Evolutionary conservation across 1,140 invertebrate species (phyloP), one percentile per base, ranked within the genome.

Genomic region (Drosophila hydei): DNA sequence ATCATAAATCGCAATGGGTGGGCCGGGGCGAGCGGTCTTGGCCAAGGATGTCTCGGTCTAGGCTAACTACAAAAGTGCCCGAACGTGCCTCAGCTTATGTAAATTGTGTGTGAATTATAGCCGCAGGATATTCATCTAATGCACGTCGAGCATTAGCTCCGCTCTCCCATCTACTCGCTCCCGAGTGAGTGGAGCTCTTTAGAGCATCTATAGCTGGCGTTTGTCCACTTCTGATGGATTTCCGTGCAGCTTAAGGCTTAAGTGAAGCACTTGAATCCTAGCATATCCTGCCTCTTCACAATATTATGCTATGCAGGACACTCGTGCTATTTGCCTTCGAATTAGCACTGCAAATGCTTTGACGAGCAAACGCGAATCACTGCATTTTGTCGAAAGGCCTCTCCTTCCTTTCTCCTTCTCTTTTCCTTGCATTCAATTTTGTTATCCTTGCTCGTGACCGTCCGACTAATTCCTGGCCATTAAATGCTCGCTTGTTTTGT

Each of bases 51-150:
- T 33, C 30, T 33, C 9, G 30, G 30, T 33, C 33, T 21, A 21
- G 51, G 36, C 51, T 11, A 33, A 33, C 11, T 45, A 8, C 45
- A 50, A 59, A 40, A 65, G 79, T 78, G 75, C 75, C 59, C 72
- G 69, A 76, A 77, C 80, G 80, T 85, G 80, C 79, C 47, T 38
- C 36, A 47, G 43, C 65, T 76, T 75, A 67, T 75, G 62, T 58
- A 68, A 70, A 74, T 69, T 56, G 51, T 51, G 65, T 73, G 79
- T 79, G 79, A 84, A 84, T 87, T 75, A 87, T 81, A 64, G 71
- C 77, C 62, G 51, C 45, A 48, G 25, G n/a, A 75, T 58, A 63
- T 69, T 67, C 79, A 65, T 58, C 56, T 59, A 55, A 48, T 75
- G 60, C 69, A 54, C 38, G 76, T 30, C 30, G 33, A 47, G 55